Conservation (phyloP, 2,888 invertebrate species). For the Phyto melanocephala region DNA sequence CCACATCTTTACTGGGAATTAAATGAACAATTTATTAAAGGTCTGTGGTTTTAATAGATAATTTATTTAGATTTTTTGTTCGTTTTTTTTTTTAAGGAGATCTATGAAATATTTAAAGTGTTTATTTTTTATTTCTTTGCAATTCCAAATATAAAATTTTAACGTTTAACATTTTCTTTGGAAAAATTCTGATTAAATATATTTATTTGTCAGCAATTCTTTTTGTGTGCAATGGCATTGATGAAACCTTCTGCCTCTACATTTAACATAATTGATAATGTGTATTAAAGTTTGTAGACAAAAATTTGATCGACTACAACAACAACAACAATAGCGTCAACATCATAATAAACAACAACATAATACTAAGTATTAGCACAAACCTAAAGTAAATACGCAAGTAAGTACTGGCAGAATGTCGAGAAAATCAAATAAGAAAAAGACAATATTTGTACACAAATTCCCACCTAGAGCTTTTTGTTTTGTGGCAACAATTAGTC, state of each 20-base stretch:
- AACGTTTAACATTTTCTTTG: constrained; percentile 38
- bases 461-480: constrained; percentile 61
- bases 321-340: not conserved
- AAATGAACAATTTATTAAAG: too few relatives aligned
- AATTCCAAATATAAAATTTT: constrained; percentile 1
- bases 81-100: not conserved
- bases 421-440: not conserved
- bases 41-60: too few relatives aligned
- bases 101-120: too few relatives aligned
- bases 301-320: constrained; percentile 17
- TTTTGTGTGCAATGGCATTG: constrained; percentile 5
- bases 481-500: constrained; percentile 64
- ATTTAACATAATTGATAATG: constrained; percentile 33
- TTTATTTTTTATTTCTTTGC: not conserved
- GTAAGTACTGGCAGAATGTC: not conserved
- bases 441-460: constrained; percentile 47
- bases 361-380: not conserved
- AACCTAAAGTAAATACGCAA: not conserved
- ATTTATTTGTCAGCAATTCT: constrained; percentile 43
- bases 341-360: not conserved
- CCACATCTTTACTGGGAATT: too few relatives aligned
- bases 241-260: constrained; percentile 39
- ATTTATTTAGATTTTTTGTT: too few relatives aligned
- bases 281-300: constrained; percentile 11
- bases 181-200: constrained; percentile 58